Evolutionary conservation across 2,797 vertebrate species (phyloP).

Genomic region (Pangasius djambal): DNA sequence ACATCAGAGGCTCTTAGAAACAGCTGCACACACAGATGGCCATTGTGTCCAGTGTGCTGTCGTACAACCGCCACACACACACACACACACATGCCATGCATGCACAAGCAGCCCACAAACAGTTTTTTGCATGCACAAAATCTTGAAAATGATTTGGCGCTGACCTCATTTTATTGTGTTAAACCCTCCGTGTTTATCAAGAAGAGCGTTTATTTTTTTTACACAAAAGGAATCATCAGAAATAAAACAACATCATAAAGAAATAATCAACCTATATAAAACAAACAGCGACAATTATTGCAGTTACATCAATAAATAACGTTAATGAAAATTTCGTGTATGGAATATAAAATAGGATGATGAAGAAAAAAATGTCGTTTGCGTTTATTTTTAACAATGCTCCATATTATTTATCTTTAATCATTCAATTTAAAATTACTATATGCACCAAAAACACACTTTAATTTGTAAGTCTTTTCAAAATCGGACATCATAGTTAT

Average conservation of each 20-base stretch:
- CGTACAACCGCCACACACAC: conserved; percentile 50
- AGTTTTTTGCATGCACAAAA: not conserved
- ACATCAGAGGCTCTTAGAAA: conserved; percentile 23
- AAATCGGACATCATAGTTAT: not conserved
- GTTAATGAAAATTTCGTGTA: not conserved
- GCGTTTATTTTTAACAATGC: not conserved
- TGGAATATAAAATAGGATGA: not conserved
- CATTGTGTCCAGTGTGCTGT: conserved; percentile 33
- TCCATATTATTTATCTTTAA: not conserved
- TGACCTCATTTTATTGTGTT: not conserved
- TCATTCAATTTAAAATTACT: not conserved
- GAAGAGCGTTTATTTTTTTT: not conserved
- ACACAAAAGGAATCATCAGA: not conserved
- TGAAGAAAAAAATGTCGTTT: not conserved
- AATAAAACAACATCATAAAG: not conserved
- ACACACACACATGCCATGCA: conserved; percentile 31
- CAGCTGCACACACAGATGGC: conserved; percentile 24
- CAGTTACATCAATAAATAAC: not conserved
- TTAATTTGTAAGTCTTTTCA: not conserved
- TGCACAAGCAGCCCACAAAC: conserved; percentile 11
- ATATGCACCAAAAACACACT: not conserved
- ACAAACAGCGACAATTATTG: not conserved
- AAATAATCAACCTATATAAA: not conserved
- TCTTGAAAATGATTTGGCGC: not conserved
- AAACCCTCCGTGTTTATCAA: too few relatives aligned